Evolutionary conservation across 2,113 vertebrate species (phyloP).

Genomic region (Haliaeetus leucogaster): DNA sequence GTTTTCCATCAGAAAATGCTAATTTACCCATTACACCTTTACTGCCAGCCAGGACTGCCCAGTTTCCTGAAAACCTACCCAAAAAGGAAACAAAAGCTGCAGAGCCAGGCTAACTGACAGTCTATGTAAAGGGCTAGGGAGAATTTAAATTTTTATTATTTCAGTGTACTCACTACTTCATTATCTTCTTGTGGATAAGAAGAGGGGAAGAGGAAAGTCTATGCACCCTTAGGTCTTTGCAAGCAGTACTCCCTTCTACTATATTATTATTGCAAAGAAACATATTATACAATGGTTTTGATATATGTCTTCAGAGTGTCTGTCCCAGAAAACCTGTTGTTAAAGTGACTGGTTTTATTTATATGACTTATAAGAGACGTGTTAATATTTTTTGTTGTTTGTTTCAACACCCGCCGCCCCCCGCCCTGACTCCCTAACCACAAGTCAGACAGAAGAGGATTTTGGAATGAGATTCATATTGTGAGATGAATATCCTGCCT

Average conservation of each 20-base stretch:
- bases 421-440: neutral
- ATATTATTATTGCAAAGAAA: neutral
- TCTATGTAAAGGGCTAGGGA: neutral
- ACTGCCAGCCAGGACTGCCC: neutral
- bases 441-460: neutral
- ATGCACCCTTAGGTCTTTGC: neutral
- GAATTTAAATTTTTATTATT: neutral
- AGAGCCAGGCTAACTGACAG: neutral
- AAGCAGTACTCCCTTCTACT: neutral
- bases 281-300: neutral
- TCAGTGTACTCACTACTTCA: neutral
- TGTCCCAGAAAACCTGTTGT: neutral
- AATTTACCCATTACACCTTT: neutral
- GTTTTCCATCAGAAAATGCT: constrained; percentile 16
- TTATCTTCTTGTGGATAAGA: neutral
- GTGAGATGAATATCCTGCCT: neutral
- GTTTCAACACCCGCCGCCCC: no score
- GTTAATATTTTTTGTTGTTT: neutral
- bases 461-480: neutral
- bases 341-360: neutral
- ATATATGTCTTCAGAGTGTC: neutral
- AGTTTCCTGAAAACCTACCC: neutral
- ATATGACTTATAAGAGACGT: neutral
- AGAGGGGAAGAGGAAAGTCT: neutral
- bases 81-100: neutral